Evolutionary conservation across 2,797 vertebrate genomes (phyloP).

Genomic region (Chaetophractus vellerosus): DNA sequence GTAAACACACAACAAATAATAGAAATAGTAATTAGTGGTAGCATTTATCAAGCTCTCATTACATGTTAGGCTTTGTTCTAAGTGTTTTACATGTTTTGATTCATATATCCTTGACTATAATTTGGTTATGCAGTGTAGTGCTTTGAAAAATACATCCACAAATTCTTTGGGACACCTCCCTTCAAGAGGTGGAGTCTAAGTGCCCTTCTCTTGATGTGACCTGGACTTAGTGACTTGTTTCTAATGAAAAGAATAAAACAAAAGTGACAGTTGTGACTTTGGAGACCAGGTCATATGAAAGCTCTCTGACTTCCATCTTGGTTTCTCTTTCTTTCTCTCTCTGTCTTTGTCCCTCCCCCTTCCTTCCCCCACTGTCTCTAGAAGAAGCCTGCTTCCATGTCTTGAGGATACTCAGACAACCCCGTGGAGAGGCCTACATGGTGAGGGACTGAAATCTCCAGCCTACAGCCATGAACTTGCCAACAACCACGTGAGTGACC

Average conservation of each 20-base stretch:
- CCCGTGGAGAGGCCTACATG: neutral
- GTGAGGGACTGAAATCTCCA: neutral
- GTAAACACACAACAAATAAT: neutral
- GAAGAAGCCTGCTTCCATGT: neutral
- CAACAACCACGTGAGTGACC: neutral
- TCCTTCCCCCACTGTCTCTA: neutral
- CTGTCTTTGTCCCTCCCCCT: neutral
- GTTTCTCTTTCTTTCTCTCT: neutral
- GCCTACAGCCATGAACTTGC: neutral
- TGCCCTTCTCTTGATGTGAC: neutral
- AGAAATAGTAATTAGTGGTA: neutral
- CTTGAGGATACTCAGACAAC: neutral
- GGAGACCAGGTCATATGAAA: neutral
- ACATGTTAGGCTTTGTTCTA: neutral
- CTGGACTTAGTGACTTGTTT: neutral
- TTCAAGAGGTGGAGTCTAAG: neutral
- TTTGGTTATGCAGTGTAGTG: neutral
- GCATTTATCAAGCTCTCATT: neutral
- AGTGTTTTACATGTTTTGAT: neutral
- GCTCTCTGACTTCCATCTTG: neutral
- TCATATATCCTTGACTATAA: neutral
- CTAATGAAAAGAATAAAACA: neutral
- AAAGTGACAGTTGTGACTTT: neutral
- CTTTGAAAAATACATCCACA: neutral
- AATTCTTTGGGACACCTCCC: neutral